These are phyloP conservation scores for Reinhardtius hippoglossoides DNA, from an alignment of 2,113 vertebrate genomes.

Conservation along the genomic window DNA sequence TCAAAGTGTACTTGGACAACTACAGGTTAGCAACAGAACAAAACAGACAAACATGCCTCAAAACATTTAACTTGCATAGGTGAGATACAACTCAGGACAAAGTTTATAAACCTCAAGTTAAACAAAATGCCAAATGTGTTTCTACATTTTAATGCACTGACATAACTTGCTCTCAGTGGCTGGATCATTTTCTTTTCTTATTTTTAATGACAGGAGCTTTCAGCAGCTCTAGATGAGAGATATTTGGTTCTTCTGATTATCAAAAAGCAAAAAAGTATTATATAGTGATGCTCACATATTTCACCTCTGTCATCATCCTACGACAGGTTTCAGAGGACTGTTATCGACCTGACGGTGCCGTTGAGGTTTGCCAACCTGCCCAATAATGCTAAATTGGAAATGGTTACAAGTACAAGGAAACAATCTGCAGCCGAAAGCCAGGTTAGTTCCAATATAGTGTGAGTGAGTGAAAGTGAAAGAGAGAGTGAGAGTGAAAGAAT, in stretches of 20 bases:
- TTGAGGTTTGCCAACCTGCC: constrained; percentile 96
- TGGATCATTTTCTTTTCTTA: background rate
- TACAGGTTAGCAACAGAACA: background rate
- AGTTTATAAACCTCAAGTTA: background rate
- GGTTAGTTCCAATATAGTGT: constrained; percentile 77
- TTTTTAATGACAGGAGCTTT: background rate
- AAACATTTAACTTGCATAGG: background rate
- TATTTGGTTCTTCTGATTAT: background rate
- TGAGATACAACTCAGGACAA: background rate
- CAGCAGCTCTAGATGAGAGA: background rate
- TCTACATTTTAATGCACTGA: background rate
- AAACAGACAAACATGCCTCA: background rate
- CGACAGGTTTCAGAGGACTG: constrained; percentile 92
- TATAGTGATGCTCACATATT: background rate
- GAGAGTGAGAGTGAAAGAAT: too few species aligned
- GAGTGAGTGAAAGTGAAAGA: too few species aligned
- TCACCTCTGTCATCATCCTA: background rate
- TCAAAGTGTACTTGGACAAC: background rate
- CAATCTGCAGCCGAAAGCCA: constrained; percentile 74
- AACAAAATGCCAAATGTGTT: background rate
- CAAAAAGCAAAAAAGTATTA: background rate
- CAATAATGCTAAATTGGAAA: constrained; percentile 97
- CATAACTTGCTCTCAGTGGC: background rate
- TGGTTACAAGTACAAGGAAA: constrained; percentile 87
- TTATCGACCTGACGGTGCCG: constrained; percentile 91